Evolutionary conservation across 2,113 vertebrate species (phyloP).

Genomic region (Brachyistius frenatus): DNA sequence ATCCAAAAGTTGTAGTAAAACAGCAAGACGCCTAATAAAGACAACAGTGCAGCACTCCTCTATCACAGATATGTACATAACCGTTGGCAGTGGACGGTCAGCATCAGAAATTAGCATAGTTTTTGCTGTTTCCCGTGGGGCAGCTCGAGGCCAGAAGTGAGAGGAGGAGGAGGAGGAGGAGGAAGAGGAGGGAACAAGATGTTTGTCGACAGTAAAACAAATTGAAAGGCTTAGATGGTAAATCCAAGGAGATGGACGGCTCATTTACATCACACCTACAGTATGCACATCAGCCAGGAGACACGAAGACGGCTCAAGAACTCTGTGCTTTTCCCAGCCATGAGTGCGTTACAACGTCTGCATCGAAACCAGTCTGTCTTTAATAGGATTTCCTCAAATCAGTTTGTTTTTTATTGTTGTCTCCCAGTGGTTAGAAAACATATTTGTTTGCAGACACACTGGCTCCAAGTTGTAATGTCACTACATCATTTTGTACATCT

Average conservation of each 20-base stretch:
- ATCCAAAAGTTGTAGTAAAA: background rate
- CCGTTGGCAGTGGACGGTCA: constrained; percentile 8
- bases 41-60: accelerated
- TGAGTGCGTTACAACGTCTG: background rate
- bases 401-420: background rate
- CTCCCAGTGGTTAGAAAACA: background rate
- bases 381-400: background rate
- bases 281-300: constrained; percentile 16
- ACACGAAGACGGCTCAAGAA: background rate
- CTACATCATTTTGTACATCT: background rate
- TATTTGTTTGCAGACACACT: background rate
- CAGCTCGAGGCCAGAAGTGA: constrained; percentile 29
- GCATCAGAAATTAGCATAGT: background rate
- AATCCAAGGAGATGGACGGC: constrained; percentile 11
- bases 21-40: background rate
- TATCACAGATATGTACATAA: background rate
- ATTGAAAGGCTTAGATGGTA: background rate
- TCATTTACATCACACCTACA: constrained; percentile 11
- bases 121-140: constrained; percentile 15
- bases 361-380: background rate
- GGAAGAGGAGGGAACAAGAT: constrained; percentile 28
- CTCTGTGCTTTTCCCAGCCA: background rate
- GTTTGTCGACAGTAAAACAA: constrained; percentile 21
- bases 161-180: background rate
- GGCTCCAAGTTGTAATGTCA: background rate